phyloP scores from a whole-genome alignment of 1,140 invertebrate species.

The Ylistrum balloti region DNA sequence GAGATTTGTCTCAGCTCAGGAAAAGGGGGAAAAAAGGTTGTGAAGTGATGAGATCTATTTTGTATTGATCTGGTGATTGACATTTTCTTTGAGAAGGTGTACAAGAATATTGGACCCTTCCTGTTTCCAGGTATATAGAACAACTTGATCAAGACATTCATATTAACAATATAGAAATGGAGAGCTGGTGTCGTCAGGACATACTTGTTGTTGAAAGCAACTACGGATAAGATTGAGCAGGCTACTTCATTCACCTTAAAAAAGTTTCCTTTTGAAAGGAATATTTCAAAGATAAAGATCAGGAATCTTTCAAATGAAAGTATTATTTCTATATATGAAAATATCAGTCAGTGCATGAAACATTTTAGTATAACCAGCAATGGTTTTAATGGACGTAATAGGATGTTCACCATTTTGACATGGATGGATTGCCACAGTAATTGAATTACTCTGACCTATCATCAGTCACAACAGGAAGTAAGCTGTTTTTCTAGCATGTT shows the following conservation, averaged over 20 bases:
- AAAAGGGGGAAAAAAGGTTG: background rate
- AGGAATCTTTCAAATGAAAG: background rate
- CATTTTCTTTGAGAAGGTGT: too few relatives aligned
- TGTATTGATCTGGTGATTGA: too few relatives aligned
- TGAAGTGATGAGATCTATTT: too few relatives aligned
- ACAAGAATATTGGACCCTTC: background rate
- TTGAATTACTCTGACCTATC: background rate
- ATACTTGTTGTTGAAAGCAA: background rate
- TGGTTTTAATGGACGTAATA: background rate
- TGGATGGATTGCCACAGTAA: conserved; percentile 4
- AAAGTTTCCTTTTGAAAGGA: background rate
- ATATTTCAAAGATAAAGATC: background rate
- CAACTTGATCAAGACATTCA: too few relatives aligned
- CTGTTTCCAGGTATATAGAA: background rate
- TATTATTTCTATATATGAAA: background rate
- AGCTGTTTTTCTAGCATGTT: background rate
- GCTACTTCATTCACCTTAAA: background rate
- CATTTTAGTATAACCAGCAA: background rate
- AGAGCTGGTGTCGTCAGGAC: background rate
- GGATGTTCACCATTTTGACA: background rate
- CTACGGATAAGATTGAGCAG: background rate
- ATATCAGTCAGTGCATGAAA: background rate
- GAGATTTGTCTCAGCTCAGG: background rate
- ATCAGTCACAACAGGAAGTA: background rate
- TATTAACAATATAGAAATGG: too few relatives aligned